Evolutionary conservation across 2,113 vertebrate genomes (phyloP), one percentile per base, ranked within the genome.

Genomic region (Misgurnus anguillicaudatus): DNA sequence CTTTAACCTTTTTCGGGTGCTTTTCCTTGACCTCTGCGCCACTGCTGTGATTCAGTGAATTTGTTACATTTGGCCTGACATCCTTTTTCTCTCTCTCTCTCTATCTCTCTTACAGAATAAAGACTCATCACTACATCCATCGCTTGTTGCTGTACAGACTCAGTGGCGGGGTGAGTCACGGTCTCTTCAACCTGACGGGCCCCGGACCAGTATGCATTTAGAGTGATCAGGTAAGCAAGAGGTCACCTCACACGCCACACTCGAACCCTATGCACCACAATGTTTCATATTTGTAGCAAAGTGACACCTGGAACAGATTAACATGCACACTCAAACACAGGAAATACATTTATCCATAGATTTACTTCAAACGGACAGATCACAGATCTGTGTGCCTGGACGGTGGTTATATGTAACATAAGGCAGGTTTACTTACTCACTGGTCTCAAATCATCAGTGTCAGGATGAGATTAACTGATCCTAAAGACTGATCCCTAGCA

Each of bases 141-240:
- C 85, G 80, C 86, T 78, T 82, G 73, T 75, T 86, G 85, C 86
- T 78, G 83, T 60, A 87, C 85, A 83, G 85, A 86, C 83, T 82
- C 80, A 85, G 85, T 82, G 87, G 80, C 60, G 80, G 89, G 81
- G 87, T 89, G 90, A 89, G 89, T 70, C 92, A 89, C 91, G 87
- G 88, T 88, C 85, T 91, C 91, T 94, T 92, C 92, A 89, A 91
- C 93, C 92, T 89, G 92, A 93, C 94, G 92, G 92, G 91, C 94
- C 93, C 93, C 92, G 92, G 93, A 95, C 95, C 95, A 98, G 94
- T 92, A 99, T 99, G 98, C 96, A 93, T 95, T 92, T 94, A 91
- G 94, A 91, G 93, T 96, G 94, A 94, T 96, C 94, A 99, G 97
- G 97, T 99, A 95, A 94, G 94, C 85, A 9, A 31, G 17, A 14